Evolutionary conservation across 2,888 invertebrate genomes (phyloP), one percentile per base, ranked within the genome.

Genomic region (Lissonota sp.): DNA sequence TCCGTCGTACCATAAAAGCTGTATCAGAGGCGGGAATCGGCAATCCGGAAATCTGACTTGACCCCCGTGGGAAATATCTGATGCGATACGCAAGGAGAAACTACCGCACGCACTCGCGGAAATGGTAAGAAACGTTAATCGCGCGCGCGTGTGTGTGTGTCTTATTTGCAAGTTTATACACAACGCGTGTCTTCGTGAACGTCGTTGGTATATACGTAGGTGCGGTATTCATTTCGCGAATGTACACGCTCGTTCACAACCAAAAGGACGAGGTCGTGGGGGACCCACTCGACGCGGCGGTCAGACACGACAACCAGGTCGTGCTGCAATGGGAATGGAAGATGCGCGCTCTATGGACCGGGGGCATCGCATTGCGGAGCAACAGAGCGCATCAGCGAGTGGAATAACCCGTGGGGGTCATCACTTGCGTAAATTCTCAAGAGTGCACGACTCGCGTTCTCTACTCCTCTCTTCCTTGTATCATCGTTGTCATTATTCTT

Each of bases 11-110:
- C 91, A 88, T 91, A 91, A 90, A 90, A 88, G 90, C 26, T 76
- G 87, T 90, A 90, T 90, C 90, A 91, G 90, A 88, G 86, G 86
- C 86, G 81, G 76, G 86, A 88, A 91, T 91, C 90, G 80, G 76
- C 69, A 90, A 91, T 90, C 90, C 90, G 88, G 89, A 89, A 90
- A 91, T 90, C 90, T 90, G 76, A 12, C 62, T 75, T 74, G 78
- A 75, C 78, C 78, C 57, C 55, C 78, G 81, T 80, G 80, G 77
- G 80, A 80, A 80, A 73, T 80, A 75, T 76, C 53, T 75, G 79
- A 82, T 79, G 63, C 85, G 86, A 86, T 87, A 78, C 84, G 85
- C 87, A 83, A 86, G 86, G 87, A 86, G 90, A 90, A 90, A 90
- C 88, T 88, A 87, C 85, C 87, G 88, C 88, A 87, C 85, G 83